Conservation (phyloP, 2,888 invertebrate species). For the Baccha elongata region DNA sequence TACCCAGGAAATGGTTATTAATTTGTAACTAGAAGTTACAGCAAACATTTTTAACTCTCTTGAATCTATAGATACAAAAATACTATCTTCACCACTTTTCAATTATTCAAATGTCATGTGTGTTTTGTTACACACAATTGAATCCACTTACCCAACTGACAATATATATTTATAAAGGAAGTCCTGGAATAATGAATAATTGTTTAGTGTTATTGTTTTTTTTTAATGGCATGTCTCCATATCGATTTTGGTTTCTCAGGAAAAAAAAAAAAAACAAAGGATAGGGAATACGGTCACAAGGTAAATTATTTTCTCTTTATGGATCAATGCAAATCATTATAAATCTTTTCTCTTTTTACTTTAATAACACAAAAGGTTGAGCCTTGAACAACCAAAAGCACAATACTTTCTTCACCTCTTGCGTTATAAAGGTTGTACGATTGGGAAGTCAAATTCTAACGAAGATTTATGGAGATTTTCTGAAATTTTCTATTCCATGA, state of each 20-base stretch:
- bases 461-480: conserved; percentile 58
- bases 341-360: conserved; percentile 26
- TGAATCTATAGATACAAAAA: not conserved
- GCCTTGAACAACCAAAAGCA: not conserved
- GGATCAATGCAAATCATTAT: conserved; percentile 33
- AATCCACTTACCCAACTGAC: conserved; percentile 1
- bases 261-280: no score
- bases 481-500: conserved; percentile 41
- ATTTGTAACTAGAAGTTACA: conserved; percentile 25
- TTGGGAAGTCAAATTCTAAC: conserved; percentile 39
- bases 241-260: conserved; percentile 26
- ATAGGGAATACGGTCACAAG: not conserved
- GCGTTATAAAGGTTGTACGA: not conserved
- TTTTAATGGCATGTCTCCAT: no score
- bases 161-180: not conserved
- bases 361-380: not conserved
- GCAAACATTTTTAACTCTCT: conserved; percentile 23
- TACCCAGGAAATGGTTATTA: conserved; percentile 22
- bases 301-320: not conserved
- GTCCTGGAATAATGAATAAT: conserved; percentile 37
- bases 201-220: conserved; percentile 23
- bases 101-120: conserved; percentile 52
- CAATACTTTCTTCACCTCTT: conserved; percentile 1
- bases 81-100: conserved; percentile 3
- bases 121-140: conserved; percentile 17